Evolutionary conservation across 2,113 vertebrate species (phyloP), one percentile per base, ranked within the genome.

Genomic region (Rousettus leschenaultii): DNA sequence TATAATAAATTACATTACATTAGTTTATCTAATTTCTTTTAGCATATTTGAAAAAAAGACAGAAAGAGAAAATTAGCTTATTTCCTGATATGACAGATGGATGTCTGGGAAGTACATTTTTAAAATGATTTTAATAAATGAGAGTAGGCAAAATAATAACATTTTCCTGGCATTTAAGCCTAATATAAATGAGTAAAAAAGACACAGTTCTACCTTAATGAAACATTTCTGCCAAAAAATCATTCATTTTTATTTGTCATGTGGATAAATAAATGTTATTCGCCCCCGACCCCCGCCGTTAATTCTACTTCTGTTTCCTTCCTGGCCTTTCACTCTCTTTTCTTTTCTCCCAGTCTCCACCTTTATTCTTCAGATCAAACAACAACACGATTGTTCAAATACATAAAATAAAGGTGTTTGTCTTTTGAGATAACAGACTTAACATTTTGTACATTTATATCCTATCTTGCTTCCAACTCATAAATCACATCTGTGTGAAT

Each of bases 61-160:
- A 94, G 75, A 95, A 95, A 97, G 65, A 83, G 89, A 90, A 97
- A 94, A 96, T 95, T 96, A 97, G 73, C 48, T 96, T 97, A 86
- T 84, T 97, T 97, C 70, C 57, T 97, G 85, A 95, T 93, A 82
- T 95, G 89, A 96, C 97, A 97, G 96, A 97, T 97, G 95, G 94
- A 89, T 96, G 96, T 97, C 97, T 98, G 94, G 92, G 45, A 96
- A 87, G 43, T 94, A 84, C 86, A 96, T 91, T 97, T 97, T 88
- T 14, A 61, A 95, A 97, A 88, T 87, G 82, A 94, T 97, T 95
- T 96, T 97, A 95, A 91, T 97, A 97, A 97, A 97, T 93, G 91
- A 97, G 79, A 96, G 59, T 85, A 95, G 89, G 93, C 59, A 98
- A 97, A 96, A 97, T 96, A 98, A 96, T 96, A 96, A 96, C 95